Evolutionary conservation across 2,797 vertebrate genomes (phyloP).

Genomic region (Notoglanidium macrostoma): DNA sequence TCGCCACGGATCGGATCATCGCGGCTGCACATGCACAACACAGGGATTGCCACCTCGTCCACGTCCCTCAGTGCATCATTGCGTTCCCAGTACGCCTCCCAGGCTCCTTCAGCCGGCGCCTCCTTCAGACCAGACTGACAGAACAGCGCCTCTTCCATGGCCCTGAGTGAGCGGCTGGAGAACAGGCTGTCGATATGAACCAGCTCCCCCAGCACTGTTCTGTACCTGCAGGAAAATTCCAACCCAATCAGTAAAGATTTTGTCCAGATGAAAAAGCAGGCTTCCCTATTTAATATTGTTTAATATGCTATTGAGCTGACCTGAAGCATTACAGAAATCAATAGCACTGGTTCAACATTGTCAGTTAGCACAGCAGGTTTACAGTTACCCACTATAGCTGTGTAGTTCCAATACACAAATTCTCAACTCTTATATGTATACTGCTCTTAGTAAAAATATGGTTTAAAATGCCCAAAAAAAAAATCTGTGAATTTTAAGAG

Average conservation of each 20-base stretch:
- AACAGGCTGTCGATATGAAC: conserved; percentile 74
- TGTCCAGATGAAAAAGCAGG: conserved; percentile 52
- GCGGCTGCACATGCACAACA: conserved; percentile 77
- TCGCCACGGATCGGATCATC: conserved; percentile 80
- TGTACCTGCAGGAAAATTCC: conserved; percentile 70
- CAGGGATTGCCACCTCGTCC: conserved; percentile 83
- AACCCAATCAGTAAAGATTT: conserved; percentile 57
- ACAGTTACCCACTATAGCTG: neutral
- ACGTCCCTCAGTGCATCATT: conserved; percentile 81
- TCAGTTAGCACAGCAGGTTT: conserved; percentile 64
- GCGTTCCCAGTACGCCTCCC: conserved; percentile 84
- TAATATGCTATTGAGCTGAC: conserved; percentile 51
- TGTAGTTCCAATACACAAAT: neutral
- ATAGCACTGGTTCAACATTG: conserved; percentile 53
- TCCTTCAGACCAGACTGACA: conserved; percentile 66
- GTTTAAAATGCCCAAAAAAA: neutral
- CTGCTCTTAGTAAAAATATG: neutral
- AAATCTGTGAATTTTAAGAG: too few relatives aligned
- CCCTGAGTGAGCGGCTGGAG: conserved; percentile 74
- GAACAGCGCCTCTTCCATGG: conserved; percentile 78
- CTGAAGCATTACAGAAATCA: conserved; percentile 60
- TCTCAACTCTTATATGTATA: neutral
- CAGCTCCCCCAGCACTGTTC: conserved; percentile 74
- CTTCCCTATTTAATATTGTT: conserved; percentile 56
- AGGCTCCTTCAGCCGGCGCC: conserved; percentile 51